phyloP scores from a whole-genome alignment of 2,113 vertebrate species.

The Leptobrachium ailaonicum region DNA sequence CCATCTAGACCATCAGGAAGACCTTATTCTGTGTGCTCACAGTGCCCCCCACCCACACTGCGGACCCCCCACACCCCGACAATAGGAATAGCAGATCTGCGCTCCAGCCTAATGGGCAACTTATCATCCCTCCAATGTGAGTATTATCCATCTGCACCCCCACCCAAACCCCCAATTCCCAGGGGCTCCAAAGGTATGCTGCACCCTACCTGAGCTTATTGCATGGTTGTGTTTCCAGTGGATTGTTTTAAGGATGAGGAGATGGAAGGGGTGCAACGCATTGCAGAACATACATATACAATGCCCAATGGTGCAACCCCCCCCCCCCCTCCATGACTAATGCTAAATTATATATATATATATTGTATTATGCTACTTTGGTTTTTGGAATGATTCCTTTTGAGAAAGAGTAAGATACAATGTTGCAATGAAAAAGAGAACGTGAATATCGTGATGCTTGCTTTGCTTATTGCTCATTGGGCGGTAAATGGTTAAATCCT shows the following conservation, averaged over 20 bases:
- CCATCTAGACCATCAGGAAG: not conserved
- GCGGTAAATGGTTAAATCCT: too few relatives aligned
- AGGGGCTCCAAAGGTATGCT: too few relatives aligned
- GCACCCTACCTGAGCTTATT: not conserved
- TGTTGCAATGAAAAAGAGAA: too few relatives aligned
- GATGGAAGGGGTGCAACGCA: not conserved
- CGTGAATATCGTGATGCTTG: too few relatives aligned
- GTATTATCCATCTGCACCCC: constrained; percentile 3
- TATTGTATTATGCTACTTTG: too few relatives aligned
- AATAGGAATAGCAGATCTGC: constrained; percentile 35
- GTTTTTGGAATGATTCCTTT: too few relatives aligned
- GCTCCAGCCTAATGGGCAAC: constrained; percentile 43
- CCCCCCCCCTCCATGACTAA: not conserved
- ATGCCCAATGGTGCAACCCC: not conserved
- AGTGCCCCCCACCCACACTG: not conserved
- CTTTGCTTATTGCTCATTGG: too few relatives aligned
- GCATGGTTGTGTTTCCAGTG: not conserved
- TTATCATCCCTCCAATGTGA: constrained; percentile 48
- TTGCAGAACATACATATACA: not conserved
- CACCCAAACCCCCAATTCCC: not conserved
- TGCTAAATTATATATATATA: too few relatives aligned
- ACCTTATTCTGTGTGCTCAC: not conserved
- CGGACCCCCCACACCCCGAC: constrained; percentile 11
- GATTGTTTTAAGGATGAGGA: not conserved
- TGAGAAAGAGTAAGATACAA: too few relatives aligned